These are phyloP conservation scores for Podotricha telesiphe DNA, from an alignment of 2,888 invertebrate genomes.

Conservation along the genomic window DNA sequence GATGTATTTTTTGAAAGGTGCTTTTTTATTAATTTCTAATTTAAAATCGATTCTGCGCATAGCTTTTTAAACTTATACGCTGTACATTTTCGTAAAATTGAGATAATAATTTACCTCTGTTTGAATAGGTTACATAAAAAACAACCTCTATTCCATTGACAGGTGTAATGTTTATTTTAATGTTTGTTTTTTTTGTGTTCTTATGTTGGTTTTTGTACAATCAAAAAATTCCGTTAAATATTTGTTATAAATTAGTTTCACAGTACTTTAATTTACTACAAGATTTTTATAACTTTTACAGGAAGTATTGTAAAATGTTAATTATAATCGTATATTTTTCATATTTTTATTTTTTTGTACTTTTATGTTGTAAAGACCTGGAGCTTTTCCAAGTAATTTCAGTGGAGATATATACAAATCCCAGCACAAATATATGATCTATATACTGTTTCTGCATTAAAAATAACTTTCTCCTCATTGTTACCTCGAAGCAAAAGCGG, in stretches of 20 bases:
- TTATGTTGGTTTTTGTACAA: no score
- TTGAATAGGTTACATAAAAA: not conserved
- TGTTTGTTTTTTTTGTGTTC: no score
- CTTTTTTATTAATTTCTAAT: slow-evolving; percentile 41
- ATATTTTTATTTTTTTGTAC: slow-evolving; percentile 2
- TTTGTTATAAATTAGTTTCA: not conserved
- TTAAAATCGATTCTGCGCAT: not conserved
- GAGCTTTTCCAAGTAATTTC: slow-evolving; percentile 39
- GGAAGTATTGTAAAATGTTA: not conserved
- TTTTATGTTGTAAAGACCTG: slow-evolving; percentile 32
- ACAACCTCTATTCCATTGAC: no score
- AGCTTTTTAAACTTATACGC: not conserved
- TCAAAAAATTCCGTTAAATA: not conserved
- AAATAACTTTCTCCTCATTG: slow-evolving; percentile 33
- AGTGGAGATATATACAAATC: slow-evolving; percentile 29
- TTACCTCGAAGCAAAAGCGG: slow-evolving; percentile 31
- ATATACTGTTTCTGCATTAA: slow-evolving; percentile 29
- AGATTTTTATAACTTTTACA: not conserved
- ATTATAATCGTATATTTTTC: not conserved
- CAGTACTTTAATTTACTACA: not conserved
- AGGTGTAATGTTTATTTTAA: no score
- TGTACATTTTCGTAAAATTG: not conserved
- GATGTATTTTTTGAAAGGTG: slow-evolving; percentile 86
- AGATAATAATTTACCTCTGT: not conserved
- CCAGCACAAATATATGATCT: slow-evolving; percentile 1